phyloP scores from a whole-genome alignment of 2,888 invertebrate genomes.

The Epirrhoe alternata region DNA sequence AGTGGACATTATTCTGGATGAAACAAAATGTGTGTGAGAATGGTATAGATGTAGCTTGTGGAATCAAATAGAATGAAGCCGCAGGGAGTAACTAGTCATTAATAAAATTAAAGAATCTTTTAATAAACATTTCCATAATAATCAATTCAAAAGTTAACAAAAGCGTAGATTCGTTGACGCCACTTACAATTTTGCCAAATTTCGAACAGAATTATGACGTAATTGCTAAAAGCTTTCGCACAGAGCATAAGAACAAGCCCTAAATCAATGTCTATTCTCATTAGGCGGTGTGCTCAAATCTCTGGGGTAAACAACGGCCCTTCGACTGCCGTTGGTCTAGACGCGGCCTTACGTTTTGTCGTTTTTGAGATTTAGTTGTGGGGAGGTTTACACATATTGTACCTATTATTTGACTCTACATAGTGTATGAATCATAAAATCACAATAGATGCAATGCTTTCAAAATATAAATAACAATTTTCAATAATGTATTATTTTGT shows the following conservation, averaged over 20 bases:
- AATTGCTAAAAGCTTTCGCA: constrained; percentile 62
- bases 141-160: constrained; percentile 26
- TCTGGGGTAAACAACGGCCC: constrained; percentile 59
- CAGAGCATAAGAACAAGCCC: constrained; percentile 47
- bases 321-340: constrained; percentile 61
- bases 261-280: constrained; percentile 65
- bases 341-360: constrained; percentile 53
- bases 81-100: too few species aligned
- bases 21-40: too few species aligned
- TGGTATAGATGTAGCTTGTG: too few species aligned
- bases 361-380: constrained; percentile 27
- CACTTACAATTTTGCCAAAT: constrained; percentile 48
- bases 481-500: too few species aligned
- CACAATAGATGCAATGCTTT: too few species aligned
- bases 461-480: too few species aligned
- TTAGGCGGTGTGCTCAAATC: constrained; percentile 55
- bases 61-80: too few species aligned
- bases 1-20: too few species aligned
- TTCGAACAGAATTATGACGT: constrained; percentile 59
- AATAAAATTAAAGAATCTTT: neutral
- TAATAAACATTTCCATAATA: neutral
- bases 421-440: too few species aligned
- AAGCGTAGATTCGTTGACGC: constrained; percentile 32
- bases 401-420: too few species aligned
- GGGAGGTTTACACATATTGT: neutral